Base-by-base conservation (phyloP, 2,113 vertebrate genomes). In the Urocynchramus pylzowi region DNA sequence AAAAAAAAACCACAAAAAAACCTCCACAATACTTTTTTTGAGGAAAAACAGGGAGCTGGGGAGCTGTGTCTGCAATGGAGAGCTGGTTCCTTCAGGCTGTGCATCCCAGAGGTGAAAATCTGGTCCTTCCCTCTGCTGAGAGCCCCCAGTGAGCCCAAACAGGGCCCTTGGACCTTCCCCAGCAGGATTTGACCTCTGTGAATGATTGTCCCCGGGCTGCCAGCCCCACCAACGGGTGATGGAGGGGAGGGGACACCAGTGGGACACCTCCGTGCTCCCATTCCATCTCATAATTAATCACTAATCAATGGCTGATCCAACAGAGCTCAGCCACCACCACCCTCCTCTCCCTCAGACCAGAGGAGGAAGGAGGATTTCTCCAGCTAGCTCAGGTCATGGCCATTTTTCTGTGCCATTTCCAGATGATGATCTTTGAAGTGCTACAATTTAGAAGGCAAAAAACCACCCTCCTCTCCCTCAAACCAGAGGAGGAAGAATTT, bases 61-160 rank as follows among this genome's bases (percentile, higher is more conserved):
- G 26, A 68, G 49, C 22, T 28, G 39, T 2, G 8, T 7, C 44
- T 50, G 41, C 56, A 26, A 39, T 1, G 27, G 22, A 84, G 77
- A 60, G 33, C 44, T 27, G 42, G 2, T 54, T 35, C 42, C 87
- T 82, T 9, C 5, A 1, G 42, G 45, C 33, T 52, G 52, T 22
- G 24, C 20, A 8, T 47, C 23, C 39, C 27, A 6, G 17, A 54
- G 52, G 56, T 21, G 59, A 26, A 20, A 2, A 2, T 10, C 10
- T 42, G 42, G 1, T 39, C 60, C 30, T 82, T 85, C 44, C 15
- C 69, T 75, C 31, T 28, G 45, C 61, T 2, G 0, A 70, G 45
- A 71, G 49, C 44, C 24, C 41, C 5, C 41, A 16, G 5, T 0
- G 0, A 87, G 45, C 23, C 70, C 28, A 39, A 23, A 26, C 0